These are phyloP conservation scores for Emydura subglobosa DNA, from an alignment of 2,113 vertebrate genomes.

Conservation along the genomic window DNA sequence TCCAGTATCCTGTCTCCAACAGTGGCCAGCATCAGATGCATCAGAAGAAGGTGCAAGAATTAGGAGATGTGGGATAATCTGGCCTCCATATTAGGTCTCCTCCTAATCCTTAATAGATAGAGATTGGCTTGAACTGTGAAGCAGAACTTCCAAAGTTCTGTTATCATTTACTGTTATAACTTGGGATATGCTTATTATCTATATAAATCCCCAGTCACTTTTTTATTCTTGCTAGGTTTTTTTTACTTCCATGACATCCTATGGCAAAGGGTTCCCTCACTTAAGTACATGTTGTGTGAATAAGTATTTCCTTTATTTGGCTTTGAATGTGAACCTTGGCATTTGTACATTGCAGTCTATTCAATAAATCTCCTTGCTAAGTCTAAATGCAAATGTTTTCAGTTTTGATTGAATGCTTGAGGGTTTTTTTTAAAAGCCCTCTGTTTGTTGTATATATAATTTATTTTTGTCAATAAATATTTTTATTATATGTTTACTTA, in stretches of 20 bases:
- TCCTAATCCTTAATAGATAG: background rate
- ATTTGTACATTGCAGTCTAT: conserved; percentile 57
- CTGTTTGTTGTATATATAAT: background rate
- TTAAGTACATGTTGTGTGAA: conserved; percentile 33
- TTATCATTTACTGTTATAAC: background rate
- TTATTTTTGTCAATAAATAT: background rate
- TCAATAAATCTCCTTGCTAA: background rate
- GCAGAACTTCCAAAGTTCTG: background rate
- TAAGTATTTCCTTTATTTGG: conserved; percentile 43
- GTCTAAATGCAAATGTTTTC: background rate
- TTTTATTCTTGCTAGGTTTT: background rate
- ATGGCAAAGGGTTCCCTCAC: conserved; percentile 8
- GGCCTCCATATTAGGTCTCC: background rate
- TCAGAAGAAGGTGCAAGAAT: background rate
- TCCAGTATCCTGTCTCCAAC: background rate
- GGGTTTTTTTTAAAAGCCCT: background rate
- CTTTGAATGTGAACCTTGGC: conserved; percentile 57
- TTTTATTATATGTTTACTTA: background rate
- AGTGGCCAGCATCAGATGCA: background rate
- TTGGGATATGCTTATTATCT: background rate
- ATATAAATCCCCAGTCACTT: background rate
- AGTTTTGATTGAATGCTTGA: background rate
- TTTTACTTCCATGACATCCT: background rate
- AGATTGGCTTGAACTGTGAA: background rate
- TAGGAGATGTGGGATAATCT: background rate